phyloP scores from a whole-genome alignment of 2,888 invertebrate species.

The Danaus chrysippus region DNA sequence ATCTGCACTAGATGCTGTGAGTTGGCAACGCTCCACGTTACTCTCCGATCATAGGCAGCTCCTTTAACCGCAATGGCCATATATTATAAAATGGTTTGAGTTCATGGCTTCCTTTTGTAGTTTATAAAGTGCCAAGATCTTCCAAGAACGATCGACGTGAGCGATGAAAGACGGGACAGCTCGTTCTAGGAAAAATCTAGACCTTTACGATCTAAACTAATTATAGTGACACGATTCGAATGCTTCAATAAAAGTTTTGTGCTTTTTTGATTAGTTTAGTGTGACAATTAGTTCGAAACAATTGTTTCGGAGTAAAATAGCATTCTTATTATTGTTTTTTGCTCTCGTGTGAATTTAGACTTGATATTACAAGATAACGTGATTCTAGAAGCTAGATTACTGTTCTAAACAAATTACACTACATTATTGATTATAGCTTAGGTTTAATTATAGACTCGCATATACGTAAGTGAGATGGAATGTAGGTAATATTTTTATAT shows the following conservation, averaged over 20 bases:
- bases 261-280: too few species aligned
- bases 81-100: neutral
- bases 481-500: conserved; percentile 3
- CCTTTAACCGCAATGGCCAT: conserved; percentile 1
- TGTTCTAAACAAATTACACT: neutral
- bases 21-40: neutral
- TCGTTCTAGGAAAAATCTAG: conserved; percentile 20
- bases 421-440: conserved; percentile 8
- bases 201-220: conserved; percentile 45
- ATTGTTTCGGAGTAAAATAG: too few species aligned
- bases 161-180: conserved; percentile 18
- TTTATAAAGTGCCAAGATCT: conserved; percentile 18
- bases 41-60: neutral
- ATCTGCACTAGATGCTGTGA: neutral
- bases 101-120: conserved; percentile 3
- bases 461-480: conserved; percentile 4
- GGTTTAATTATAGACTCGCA: conserved; percentile 16
- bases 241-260: conserved; percentile 29
- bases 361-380: too few species aligned
- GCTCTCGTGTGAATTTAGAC: too few species aligned
- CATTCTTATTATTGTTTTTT: too few species aligned
- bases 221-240: conserved; percentile 57
- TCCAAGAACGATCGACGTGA: conserved; percentile 16
- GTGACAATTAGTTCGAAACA: too few species aligned
- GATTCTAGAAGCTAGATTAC: neutral